Conservation (phyloP, 2,113 vertebrate species). For the Phoxinus phoxinus region DNA sequence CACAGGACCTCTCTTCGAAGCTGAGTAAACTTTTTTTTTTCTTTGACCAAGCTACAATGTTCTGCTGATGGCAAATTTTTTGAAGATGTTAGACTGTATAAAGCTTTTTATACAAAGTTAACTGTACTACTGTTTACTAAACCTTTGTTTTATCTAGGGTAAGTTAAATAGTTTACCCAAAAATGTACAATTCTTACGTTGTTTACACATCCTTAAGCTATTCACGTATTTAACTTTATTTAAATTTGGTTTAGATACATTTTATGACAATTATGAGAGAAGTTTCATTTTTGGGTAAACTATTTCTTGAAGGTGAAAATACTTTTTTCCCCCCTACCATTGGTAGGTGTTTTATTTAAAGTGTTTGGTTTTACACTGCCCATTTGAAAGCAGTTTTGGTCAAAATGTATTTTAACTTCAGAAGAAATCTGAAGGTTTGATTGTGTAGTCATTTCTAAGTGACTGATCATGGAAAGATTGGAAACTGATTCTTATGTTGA, state of each 20-base stretch:
- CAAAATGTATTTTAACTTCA: neutral
- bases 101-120: neutral
- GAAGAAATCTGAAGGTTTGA: too few species aligned
- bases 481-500: too few species aligned
- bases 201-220: neutral
- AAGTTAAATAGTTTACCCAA: neutral
- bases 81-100: neutral
- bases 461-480: too few species aligned
- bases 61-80: neutral
- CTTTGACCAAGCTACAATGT: neutral
- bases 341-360: neutral
- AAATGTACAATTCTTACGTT: neutral
- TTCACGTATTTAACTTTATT: neutral
- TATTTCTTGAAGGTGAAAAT: neutral
- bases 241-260: neutral
- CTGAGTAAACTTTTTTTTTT: too few species aligned
- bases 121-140: neutral
- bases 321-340: neutral
- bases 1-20: too few species aligned
- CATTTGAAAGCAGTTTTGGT: too few species aligned
- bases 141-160: neutral
- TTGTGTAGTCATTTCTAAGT: too few species aligned
- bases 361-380: neutral
- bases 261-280: neutral
- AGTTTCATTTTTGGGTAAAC: neutral